phyloP scores from a whole-genome alignment of 2,113 vertebrate genomes.

The Alouatta palliata region DNA sequence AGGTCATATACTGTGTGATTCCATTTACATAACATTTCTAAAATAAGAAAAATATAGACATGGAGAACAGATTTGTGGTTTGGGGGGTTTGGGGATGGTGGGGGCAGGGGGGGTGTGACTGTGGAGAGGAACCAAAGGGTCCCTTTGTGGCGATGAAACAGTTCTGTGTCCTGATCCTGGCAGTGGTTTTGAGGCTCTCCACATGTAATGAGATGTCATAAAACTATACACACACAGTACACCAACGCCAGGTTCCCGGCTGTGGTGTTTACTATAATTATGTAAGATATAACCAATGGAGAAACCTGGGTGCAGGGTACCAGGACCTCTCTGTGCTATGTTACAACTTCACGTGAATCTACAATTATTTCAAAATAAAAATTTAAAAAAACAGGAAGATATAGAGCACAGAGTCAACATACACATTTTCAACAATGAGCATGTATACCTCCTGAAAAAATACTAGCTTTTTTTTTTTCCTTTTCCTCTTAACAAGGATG shows the following conservation, averaged over 20 bases:
- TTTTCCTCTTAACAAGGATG: not conserved
- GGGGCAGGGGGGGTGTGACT: not conserved
- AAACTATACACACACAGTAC: not conserved
- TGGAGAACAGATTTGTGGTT: not conserved
- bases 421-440: not conserved
- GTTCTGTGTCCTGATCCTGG: not conserved
- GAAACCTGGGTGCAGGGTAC: not conserved
- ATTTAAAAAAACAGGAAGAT: not conserved
- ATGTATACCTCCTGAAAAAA: not conserved
- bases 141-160: not conserved
- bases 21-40: not conserved
- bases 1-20: not conserved
- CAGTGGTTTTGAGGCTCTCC: not conserved
- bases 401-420: not conserved
- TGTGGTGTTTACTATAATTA: not conserved
- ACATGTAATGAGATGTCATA: not conserved
- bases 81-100: not conserved
- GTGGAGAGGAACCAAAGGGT: not conserved
- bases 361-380: not conserved
- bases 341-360: not conserved
- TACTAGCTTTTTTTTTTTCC: not conserved
- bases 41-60: conserved; percentile 1
- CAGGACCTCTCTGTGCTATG: not conserved
- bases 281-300: not conserved
- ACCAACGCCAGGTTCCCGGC: not conserved